Evolutionary conservation across 2,113 vertebrate species (phyloP), one percentile per base, ranked within the genome.

Genomic region (Ciconia maguari): DNA sequence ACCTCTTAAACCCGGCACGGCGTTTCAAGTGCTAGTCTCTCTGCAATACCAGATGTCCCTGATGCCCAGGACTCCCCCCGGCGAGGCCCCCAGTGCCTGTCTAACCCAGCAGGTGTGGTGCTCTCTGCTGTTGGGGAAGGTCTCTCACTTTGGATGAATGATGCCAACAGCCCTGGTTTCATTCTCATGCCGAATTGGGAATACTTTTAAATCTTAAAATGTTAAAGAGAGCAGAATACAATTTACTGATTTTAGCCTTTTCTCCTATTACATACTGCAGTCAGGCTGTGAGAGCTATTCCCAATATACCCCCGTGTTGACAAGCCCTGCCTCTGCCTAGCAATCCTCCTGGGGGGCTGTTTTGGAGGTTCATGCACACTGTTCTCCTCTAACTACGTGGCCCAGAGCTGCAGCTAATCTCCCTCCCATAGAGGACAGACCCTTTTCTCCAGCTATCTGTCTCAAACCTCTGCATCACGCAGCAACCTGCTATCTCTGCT

Each of bases 391-490:
- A 48, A 22, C 70, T 79, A 24, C 0, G 0, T 55, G 70, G 49
- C 75, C 30, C 90, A 90, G 70, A 83, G 62, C 92, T 68, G 41
- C 41, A 36, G 83, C 54, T 94, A 61, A 94, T 96, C 84, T 91
- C 52, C 30, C 52, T 84, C 32, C 7, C 27, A 10, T 16, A 87
- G 48, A 36, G 3, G 19, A 69, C 80, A 95, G 77, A 57, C 54
- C 29, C 66, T 80, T 70, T 75, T 52, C 88, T 81, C 55, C 72
- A 81, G 83, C 80, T 92, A 70, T 93, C 85, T 90, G 58, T 17
- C 61, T 48, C 57, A 48, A 92, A 81, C 72, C 80, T 72, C 69
- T 93, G 72, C 54, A 55, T 26, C 54, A 34, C 0, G 10, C 69
- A 71, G 44, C 64, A 52, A 77, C 34, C n/a, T 54, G 38, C 61